phyloP scores from a whole-genome alignment of 2,113 vertebrate species.

The Chionodraco myersi region DNA sequence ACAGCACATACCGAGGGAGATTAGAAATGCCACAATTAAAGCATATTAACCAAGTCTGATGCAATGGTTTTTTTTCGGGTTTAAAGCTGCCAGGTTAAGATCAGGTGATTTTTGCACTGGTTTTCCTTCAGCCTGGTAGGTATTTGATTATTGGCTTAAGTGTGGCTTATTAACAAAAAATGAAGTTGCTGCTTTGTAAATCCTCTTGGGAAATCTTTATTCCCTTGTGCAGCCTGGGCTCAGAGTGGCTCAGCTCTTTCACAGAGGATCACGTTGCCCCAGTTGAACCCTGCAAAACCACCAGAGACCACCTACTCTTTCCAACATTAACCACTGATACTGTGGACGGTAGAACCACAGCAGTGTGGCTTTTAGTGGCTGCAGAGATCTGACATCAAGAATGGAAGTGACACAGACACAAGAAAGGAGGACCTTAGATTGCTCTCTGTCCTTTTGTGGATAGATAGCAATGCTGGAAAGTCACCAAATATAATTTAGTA shows the following conservation, averaged over 20 bases:
- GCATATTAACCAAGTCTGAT: conserved; percentile 42
- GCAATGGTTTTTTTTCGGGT: not conserved
- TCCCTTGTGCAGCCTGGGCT: conserved; percentile 10
- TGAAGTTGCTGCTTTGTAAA: conserved; percentile 1
- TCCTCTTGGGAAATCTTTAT: conserved; percentile 1
- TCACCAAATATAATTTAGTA: too few relatives aligned
- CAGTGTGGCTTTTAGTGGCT: not conserved
- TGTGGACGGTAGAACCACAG: too few relatives aligned
- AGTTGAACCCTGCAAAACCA: conserved; percentile 6
- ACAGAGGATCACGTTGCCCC: conserved; percentile 41
- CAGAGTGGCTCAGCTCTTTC: not conserved
- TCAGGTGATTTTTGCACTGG: conserved; percentile 18
- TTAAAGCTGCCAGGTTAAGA: conserved; percentile 11
- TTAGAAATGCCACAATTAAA: conserved; percentile 32
- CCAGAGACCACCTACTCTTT: conserved; percentile 3
- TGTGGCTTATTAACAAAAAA: not conserved
- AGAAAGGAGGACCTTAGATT: too few relatives aligned
- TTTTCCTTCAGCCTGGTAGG: not conserved
- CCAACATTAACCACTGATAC: conserved; percentile 73
- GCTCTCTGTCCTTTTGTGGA: too few relatives aligned
- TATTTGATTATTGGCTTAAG: conserved; percentile 19
- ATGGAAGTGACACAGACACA: too few relatives aligned
- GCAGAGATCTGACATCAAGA: not conserved
- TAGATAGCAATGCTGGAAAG: too few relatives aligned
- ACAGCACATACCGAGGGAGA: conserved; percentile 38